Conservation (phyloP, 1,140 invertebrate species). For the Lasaia peninsularis region DNA sequence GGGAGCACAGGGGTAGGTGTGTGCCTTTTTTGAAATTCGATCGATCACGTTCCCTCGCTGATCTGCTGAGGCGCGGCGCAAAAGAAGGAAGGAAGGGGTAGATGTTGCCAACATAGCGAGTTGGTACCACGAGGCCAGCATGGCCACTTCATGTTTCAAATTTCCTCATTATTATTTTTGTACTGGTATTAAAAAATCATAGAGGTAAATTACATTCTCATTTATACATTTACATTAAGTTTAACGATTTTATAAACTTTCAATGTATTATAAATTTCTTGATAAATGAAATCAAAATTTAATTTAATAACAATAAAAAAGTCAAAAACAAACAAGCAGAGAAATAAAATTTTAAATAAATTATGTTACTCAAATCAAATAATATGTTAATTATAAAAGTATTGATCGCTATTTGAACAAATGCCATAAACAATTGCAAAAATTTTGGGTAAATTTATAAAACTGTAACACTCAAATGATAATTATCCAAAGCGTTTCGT, state of each 20-base stretch:
- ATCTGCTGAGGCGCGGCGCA: conserved; percentile 71
- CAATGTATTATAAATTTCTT: too few relatives aligned
- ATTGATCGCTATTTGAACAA: too few relatives aligned
- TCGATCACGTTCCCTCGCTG: conserved; percentile 74
- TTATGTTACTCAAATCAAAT: background rate
- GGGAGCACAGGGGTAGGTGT: conserved; percentile 73
- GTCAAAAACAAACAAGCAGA: background rate
- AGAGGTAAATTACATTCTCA: background rate
- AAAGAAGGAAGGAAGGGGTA: conserved; percentile 75
- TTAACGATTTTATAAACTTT: background rate
- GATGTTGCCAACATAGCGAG: conserved; percentile 59
- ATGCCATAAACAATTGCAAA: background rate
- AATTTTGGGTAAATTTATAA: conserved; percentile 15
- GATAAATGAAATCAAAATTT: background rate
- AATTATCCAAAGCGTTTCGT: conserved; percentile 35
- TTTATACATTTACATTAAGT: background rate
- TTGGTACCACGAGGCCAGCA: conserved; percentile 70
- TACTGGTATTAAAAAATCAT: conserved; percentile 6
- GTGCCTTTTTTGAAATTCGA: conserved; percentile 76
- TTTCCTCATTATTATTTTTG: conserved; percentile 23
- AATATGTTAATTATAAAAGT: too few relatives aligned
- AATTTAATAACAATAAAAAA: background rate
- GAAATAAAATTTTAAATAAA: background rate
- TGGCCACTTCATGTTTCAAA: conserved; percentile 29
- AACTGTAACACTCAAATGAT: conserved; percentile 38